Evolutionary conservation across 2,888 invertebrate species (phyloP).

Genomic region (Lampropteryx suffumata): DNA sequence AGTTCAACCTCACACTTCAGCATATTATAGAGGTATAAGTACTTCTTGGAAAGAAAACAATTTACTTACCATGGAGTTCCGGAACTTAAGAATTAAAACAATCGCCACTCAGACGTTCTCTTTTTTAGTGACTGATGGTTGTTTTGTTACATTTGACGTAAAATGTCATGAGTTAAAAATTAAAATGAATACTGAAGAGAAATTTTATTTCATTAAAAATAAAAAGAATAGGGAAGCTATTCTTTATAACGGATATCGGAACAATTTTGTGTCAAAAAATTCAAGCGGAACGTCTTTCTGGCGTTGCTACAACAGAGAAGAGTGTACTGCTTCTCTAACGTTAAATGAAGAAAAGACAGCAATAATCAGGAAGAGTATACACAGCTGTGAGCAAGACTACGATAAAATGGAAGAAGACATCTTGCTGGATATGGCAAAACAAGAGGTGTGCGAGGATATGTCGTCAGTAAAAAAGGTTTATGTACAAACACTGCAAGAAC

Average conservation of each 20-base stretch:
- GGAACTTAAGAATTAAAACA: constrained; percentile 8
- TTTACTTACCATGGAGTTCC: constrained; percentile 6
- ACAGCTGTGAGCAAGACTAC: constrained; percentile 22
- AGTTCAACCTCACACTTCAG: background rate
- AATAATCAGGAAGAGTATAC: constrained; percentile 15
- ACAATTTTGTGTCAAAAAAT: constrained; percentile 15
- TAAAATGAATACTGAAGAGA: constrained; percentile 9
- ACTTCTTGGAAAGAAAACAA: background rate
- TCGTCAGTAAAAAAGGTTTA: constrained; percentile 20
- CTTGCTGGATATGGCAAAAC: constrained; percentile 17
- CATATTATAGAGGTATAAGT: background rate
- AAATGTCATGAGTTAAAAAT: constrained; percentile 6
- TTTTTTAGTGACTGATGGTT: constrained; percentile 9
- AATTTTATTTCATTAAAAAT: constrained; percentile 16
- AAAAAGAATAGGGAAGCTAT: constrained; percentile 11
- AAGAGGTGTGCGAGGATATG: constrained; percentile 17
- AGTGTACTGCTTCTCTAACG: constrained; percentile 20
- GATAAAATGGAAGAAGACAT: constrained; percentile 22
- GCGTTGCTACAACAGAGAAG: constrained; percentile 18
- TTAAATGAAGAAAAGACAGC: constrained; percentile 19
- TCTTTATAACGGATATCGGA: constrained; percentile 14
- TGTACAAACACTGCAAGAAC: constrained; percentile 14
- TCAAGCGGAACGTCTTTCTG: constrained; percentile 20
- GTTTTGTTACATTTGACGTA: constrained; percentile 9
- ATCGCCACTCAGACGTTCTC: constrained; percentile 5